Evolutionary conservation across 2,888 invertebrate species (phyloP), one percentile per base, ranked within the genome.

Genomic region (Tanypteryx hageni): DNA sequence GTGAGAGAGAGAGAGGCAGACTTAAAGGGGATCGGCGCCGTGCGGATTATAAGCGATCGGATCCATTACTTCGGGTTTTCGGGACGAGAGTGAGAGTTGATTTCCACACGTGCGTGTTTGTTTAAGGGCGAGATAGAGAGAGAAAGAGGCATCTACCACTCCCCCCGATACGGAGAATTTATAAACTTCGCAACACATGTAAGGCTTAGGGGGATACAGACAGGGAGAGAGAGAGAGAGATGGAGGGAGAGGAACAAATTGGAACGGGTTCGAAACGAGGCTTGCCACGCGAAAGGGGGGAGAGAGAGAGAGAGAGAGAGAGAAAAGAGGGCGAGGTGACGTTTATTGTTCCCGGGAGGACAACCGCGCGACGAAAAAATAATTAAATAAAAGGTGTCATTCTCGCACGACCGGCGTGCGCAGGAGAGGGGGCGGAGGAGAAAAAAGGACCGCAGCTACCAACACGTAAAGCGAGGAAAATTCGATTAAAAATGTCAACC

Each of bases 401-500:
- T 44, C 44, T 44, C 44, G 44, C 44, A 44, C 44, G 44, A 44
- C 44, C 44, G 44, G 44, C 44, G 5, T 44, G 1, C 44, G n/a
- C n/a, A n/a, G n/a, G n/a, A n/a, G n/a, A n/a, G n/a, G n/a, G 5
- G 22, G 22, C 2, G 64, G 2, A 14, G 18, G n/a, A 22, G n/a
- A 22, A 27, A 76, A 76, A 76, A 76, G 27, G 18, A 9, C 22
- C 76, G 76, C 13, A 44, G 44, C 44, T 44, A 44, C 44, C 76
- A 27, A 27, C 76, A 76, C 76, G 76, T 76, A 64, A n/a, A 64
- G 64, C 61, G 64, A 89, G 89, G 64, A 89, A 64, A 89, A 89
- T 89, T 89, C 89, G 64, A 89, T 89, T 64, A 31, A 58, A 44
- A 89, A 64, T 31, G 89, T 89, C 89, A 89, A 89, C 76, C 76